phyloP scores from a whole-genome alignment of 2,888 invertebrate species.

The Ecdyonurus torrentis region DNA sequence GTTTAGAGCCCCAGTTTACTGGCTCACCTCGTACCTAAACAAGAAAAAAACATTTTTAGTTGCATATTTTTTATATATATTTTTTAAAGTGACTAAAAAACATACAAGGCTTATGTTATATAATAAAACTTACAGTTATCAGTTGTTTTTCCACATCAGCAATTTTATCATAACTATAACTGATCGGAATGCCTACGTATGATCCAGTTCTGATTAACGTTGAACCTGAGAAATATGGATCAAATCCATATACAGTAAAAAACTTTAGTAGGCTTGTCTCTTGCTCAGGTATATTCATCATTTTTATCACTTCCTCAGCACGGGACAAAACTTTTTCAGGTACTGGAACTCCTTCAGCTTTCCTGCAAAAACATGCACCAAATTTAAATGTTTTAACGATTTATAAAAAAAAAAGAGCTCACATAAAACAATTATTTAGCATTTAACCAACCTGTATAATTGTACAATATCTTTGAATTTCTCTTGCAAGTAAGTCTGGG shows the following conservation, averaged over 20 bases:
- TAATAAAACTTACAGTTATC: slow-evolving; percentile 30
- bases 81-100: neutral
- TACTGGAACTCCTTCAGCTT: slow-evolving; percentile 39
- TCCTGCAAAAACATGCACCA: too few species aligned
- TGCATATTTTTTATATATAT: neutral
- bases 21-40: slow-evolving; percentile 40
- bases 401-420: too few species aligned
- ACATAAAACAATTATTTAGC: slow-evolving; percentile 11
- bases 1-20: slow-evolving; percentile 46
- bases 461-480: slow-evolving; percentile 44
- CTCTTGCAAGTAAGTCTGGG: slow-evolving; percentile 41
- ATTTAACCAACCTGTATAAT: slow-evolving; percentile 39
- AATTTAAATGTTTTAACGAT: too few species aligned
- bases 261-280: slow-evolving; percentile 37
- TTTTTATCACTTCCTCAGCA: slow-evolving; percentile 38
- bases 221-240: slow-evolving; percentile 51
- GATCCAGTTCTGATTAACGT: slow-evolving; percentile 36
- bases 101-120: neutral
- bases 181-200: slow-evolving; percentile 54
- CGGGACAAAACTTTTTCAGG: slow-evolving; percentile 31
- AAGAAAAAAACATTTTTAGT: slow-evolving; percentile 6
- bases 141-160: slow-evolving; percentile 37
- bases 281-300: slow-evolving; percentile 35
- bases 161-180: slow-evolving; percentile 41
- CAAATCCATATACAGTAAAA: slow-evolving; percentile 56